Percentiles rank a stretch among this genome's conserved stretches.
Evolutionary conservation across 2,113 vertebrate genomes (phyloP).

Genomic region (Podarcis raffonei): DNA sequence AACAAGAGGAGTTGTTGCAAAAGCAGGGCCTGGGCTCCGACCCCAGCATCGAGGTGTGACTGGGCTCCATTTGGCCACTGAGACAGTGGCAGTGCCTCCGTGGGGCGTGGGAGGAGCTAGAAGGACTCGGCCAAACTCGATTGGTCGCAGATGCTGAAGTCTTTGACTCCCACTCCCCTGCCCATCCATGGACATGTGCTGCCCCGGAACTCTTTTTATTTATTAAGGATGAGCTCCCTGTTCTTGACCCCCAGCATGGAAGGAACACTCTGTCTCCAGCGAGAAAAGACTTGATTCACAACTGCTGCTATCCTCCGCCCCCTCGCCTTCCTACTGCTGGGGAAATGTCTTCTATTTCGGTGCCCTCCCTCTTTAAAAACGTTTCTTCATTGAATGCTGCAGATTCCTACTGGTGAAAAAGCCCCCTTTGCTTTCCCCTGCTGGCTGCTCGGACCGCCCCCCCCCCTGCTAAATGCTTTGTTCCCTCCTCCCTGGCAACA

Average conservation of each 20-base stretch:
- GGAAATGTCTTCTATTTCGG: background rate
- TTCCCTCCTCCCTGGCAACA: background rate
- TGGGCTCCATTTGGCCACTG: rapidly evolving
- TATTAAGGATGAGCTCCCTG: background rate
- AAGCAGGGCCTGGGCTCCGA: constrained; percentile 89
- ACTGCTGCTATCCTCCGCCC: background rate
- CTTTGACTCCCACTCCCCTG: background rate
- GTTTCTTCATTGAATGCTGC: background rate
- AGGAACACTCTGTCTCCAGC: too few relatives aligned
- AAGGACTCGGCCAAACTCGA: background rate
- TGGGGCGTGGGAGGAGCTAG: background rate
- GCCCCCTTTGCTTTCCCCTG: background rate
- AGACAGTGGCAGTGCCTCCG: background rate
- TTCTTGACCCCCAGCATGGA: too few relatives aligned
- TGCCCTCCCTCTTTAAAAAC: too few relatives aligned
- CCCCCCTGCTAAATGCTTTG: background rate
- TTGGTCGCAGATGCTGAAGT: background rate
- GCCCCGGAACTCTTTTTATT: background rate
- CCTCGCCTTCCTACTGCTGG: background rate
- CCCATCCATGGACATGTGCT: background rate
- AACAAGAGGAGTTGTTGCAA: constrained; percentile 87
- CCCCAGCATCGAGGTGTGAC: constrained; percentile 83
- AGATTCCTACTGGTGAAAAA: too few relatives aligned
- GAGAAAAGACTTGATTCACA: background rate
- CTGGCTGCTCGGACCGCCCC: background rate